phyloP scores from a whole-genome alignment of 2,888 invertebrate species.

The Ferdinandea cuprea region DNA sequence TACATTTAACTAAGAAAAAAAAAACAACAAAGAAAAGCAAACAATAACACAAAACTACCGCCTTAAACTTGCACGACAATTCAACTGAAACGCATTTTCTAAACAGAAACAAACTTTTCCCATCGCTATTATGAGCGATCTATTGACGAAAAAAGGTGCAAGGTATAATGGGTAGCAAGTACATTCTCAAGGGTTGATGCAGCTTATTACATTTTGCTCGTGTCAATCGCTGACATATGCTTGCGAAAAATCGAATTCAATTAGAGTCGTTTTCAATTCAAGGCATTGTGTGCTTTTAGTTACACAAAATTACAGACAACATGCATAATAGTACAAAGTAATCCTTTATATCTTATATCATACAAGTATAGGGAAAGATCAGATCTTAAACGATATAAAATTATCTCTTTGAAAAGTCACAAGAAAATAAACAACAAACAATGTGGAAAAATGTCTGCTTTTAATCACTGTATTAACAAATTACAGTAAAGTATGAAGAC shows the following conservation, averaged over 20 bases:
- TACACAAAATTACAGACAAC: neutral
- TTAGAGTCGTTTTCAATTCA: slow-evolving; percentile 43
- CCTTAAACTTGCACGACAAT: slow-evolving; percentile 28
- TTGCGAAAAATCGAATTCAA: slow-evolving; percentile 66
- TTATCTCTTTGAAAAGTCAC: neutral
- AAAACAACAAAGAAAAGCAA: neutral
- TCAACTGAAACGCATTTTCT: slow-evolving; percentile 38
- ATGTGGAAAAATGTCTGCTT: too few species aligned
- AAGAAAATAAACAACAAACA: too few species aligned
- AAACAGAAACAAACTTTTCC: slow-evolving; percentile 19
- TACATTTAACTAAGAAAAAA: neutral
- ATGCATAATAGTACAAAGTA: neutral
- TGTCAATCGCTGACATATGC: slow-evolving; percentile 26
- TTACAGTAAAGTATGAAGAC: neutral
- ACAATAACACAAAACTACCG: slow-evolving; percentile 25
- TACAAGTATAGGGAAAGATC: neutral
- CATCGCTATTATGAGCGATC: slow-evolving; percentile 1
- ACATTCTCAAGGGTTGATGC: slow-evolving; percentile 48
- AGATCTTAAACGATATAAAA: neutral
- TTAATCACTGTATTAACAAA: too few species aligned
- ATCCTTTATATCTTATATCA: neutral
- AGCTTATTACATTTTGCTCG: neutral
- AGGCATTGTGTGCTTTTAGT: neutral
- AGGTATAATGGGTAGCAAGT: slow-evolving; percentile 22
- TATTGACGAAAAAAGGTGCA: slow-evolving; percentile 40